Evolutionary conservation across 1,140 invertebrate genomes (phyloP).

Genomic region (Orchesella cincta): DNA sequence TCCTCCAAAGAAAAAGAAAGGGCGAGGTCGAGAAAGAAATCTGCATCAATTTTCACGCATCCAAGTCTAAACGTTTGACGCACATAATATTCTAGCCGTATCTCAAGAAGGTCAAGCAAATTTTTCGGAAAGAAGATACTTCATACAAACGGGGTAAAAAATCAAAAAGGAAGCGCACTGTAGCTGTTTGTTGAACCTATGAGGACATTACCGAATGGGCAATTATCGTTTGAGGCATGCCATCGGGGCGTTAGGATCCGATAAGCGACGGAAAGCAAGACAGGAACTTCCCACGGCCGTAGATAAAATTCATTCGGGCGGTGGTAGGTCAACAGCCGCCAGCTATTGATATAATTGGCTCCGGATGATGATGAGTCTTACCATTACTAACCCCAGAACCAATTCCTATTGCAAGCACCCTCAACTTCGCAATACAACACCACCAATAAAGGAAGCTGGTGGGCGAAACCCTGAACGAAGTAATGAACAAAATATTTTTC

Average conservation of each 20-base stretch:
- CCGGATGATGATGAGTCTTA: slow-evolving; percentile 15
- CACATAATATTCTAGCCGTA: neutral
- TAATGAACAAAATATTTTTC: too few species aligned
- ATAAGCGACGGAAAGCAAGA: neutral
- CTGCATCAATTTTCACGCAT: neutral
- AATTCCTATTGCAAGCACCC: neutral
- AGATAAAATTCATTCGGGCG: neutral
- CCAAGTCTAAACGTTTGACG: slow-evolving; percentile 8
- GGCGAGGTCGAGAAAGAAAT: neutral
- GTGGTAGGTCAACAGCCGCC: neutral
- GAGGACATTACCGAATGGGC: neutral
- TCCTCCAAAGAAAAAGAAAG: slow-evolving; percentile 12
- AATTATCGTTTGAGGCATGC: slow-evolving; percentile 24
- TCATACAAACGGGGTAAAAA: neutral
- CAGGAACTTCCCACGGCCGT: neutral
- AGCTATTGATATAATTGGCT: slow-evolving; percentile 14
- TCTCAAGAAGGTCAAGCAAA: neutral
- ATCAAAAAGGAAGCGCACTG: slow-evolving; percentile 12
- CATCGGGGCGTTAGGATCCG: neutral
- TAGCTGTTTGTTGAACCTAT: slow-evolving; percentile 21
- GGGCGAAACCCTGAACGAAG: too few species aligned
- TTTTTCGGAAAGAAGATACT: slow-evolving; percentile 3
- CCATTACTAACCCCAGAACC: neutral
- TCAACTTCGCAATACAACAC: too few species aligned
- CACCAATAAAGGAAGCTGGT: too few species aligned